Percentiles rank a stretch among this genome's conserved stretches.
Conservation (phyloP, 2,888 invertebrate species). For the Luffia ferchaultella region DNA sequence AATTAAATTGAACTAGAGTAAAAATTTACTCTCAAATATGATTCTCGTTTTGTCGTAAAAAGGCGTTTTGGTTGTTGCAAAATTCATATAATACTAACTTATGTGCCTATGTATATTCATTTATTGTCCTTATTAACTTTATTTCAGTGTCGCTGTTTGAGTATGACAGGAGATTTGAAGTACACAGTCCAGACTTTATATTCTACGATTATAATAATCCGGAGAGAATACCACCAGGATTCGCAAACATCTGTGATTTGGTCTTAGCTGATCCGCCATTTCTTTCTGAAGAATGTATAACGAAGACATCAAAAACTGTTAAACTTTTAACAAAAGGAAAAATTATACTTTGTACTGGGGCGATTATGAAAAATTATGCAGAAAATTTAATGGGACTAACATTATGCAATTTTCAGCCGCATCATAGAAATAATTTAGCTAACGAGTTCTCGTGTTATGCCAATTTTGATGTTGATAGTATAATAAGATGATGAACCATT, state of each 20-base stretch:
- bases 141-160: conserved; percentile 80
- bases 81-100: neutral
- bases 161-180: conserved; percentile 84
- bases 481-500: conserved; percentile 28
- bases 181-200: conserved; percentile 80
- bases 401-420: conserved; percentile 77
- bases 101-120: neutral
- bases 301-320: conserved; percentile 82
- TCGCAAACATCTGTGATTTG: conserved; percentile 74
- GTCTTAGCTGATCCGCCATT: conserved; percentile 96
- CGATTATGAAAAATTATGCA: conserved; percentile 79
- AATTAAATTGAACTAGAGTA: too few relatives aligned
- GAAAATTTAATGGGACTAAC: conserved; percentile 69
- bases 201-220: conserved; percentile 90
- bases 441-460: conserved; percentile 93
- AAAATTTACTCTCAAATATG: too few relatives aligned
- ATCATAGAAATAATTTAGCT: conserved; percentile 88
- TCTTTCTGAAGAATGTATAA: conserved; percentile 89
- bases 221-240: conserved; percentile 69
- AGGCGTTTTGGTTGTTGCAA: neutral
- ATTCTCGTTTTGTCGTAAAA: too few relatives aligned
- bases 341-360: conserved; percentile 89
- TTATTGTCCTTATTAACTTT: conserved; percentile 3
- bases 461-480: conserved; percentile 79
- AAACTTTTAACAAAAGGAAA: conserved; percentile 76